These are phyloP conservation scores for Latrodectus elegans DNA, from an alignment of 2,888 invertebrate genomes.

Conservation along the genomic window DNA sequence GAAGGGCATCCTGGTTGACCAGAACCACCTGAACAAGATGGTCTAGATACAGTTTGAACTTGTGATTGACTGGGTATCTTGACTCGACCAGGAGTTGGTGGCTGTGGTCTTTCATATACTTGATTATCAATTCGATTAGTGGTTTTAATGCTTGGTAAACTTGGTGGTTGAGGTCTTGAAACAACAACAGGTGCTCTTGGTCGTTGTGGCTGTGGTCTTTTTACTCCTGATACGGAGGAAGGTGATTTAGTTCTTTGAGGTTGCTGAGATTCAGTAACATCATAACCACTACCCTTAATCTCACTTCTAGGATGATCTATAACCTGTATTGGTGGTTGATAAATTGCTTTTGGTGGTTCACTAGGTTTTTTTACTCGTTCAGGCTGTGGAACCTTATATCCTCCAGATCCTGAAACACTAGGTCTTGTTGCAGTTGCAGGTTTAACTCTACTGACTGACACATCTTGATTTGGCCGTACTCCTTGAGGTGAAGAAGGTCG, in stretches of 20 bases:
- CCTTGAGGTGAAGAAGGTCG: slow-evolving; percentile 54
- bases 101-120: slow-evolving; percentile 39
- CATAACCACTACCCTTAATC: slow-evolving; percentile 55
- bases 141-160: slow-evolving; percentile 34
- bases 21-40: slow-evolving; percentile 10
- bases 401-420: slow-evolving; percentile 25
- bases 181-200: slow-evolving; percentile 61
- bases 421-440: slow-evolving; percentile 27
- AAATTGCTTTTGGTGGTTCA: slow-evolving; percentile 45
- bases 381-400: slow-evolving; percentile 47
- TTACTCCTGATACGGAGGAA: slow-evolving; percentile 39
- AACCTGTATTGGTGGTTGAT: slow-evolving; percentile 62
- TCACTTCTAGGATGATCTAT: slow-evolving; percentile 52
- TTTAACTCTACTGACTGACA: slow-evolving; percentile 22
- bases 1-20: slow-evolving; percentile 43
- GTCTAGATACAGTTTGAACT: slow-evolving; percentile 34
- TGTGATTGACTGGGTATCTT: slow-evolving; percentile 49
- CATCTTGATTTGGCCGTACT: slow-evolving; percentile 9
- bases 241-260: slow-evolving; percentile 48
- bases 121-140: slow-evolving; percentile 22
- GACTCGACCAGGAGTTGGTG: slow-evolving; percentile 30
- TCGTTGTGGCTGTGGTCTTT: slow-evolving; percentile 40
- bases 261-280: slow-evolving; percentile 21
- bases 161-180: slow-evolving; percentile 48
- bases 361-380: slow-evolving; percentile 56